Conservation (phyloP, 1,140 invertebrate genomes). For the Temnothorax longispinosus region DNA sequence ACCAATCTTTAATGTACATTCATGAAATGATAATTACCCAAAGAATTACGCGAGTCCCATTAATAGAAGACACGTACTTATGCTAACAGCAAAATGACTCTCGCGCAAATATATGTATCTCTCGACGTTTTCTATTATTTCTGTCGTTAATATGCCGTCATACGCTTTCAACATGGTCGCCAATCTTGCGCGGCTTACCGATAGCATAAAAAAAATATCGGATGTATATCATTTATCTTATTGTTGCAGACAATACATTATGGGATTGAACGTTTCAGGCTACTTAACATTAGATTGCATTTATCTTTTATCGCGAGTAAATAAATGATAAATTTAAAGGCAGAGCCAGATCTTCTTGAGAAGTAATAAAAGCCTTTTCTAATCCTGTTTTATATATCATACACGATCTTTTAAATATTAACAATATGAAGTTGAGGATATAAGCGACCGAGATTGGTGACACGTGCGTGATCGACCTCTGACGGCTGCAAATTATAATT, state of each 20-base stretch:
- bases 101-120: background rate
- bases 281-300: background rate
- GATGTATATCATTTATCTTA: background rate
- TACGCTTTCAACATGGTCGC: background rate
- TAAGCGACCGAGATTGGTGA: background rate
- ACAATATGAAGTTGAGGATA: background rate
- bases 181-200: background rate
- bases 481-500: slow-evolving; percentile 1
- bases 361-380: background rate
- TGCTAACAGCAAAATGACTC: background rate
- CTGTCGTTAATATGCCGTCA: background rate
- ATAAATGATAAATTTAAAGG: slow-evolving; percentile 2
- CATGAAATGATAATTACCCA: background rate
- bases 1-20: background rate
- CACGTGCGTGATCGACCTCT: background rate
- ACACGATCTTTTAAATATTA: background rate
- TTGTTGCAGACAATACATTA: background rate
- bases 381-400: background rate
- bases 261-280: background rate
- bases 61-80: background rate
- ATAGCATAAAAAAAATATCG: background rate
- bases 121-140: background rate
- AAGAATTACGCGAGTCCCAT: background rate
- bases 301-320: slow-evolving; percentile 8
- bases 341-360: too few relatives aligned